Percentiles rank a stretch among this genome's conserved stretches.
Evolutionary conservation across 1,140 invertebrate species (phyloP).

Genomic region (Radopholus similis): DNA sequence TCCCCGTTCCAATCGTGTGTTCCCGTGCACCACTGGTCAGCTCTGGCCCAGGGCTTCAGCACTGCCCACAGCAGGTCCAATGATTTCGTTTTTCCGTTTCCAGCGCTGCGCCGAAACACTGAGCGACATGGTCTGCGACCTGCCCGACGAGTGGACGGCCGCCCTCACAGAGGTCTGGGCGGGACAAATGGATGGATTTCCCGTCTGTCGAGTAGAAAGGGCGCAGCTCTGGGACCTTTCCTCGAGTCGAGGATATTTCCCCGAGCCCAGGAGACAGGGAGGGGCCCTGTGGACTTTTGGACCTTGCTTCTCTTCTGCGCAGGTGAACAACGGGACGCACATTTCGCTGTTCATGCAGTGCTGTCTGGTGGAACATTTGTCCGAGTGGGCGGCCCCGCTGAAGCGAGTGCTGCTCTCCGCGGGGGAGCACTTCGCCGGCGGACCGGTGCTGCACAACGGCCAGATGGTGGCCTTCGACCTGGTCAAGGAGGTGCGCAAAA

Average conservation of each 20-base stretch:
- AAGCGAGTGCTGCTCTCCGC: slow-evolving; percentile 5
- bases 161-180: slow-evolving; percentile 22
- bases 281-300: too few species aligned
- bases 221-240: too few species aligned
- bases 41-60: neutral
- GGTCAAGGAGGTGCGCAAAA: slow-evolving; percentile 44
- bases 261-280: too few species aligned
- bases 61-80: neutral
- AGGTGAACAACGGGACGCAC: slow-evolving; percentile 40
- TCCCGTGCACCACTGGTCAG: too few species aligned
- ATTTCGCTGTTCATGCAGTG: slow-evolving; percentile 38
- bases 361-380: slow-evolving; percentile 5
- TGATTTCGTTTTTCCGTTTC: neutral
- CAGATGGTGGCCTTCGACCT: slow-evolving; percentile 33
- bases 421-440: slow-evolving; percentile 22
- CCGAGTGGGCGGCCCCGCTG: slow-evolving; percentile 6
- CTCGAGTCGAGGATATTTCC: too few species aligned
- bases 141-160: slow-evolving; percentile 41
- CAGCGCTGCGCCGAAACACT: neutral
- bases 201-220: neutral
- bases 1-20: too few species aligned
- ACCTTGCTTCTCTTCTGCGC: too few species aligned
- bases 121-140: neutral
- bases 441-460: slow-evolving; percentile 29
- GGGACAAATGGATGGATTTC: neutral